A percentile compares a stretch with the other conserved stretches of the same genome.
phyloP scores from a whole-genome alignment of 2,113 vertebrate species.

The Callipepla squamata region DNA sequence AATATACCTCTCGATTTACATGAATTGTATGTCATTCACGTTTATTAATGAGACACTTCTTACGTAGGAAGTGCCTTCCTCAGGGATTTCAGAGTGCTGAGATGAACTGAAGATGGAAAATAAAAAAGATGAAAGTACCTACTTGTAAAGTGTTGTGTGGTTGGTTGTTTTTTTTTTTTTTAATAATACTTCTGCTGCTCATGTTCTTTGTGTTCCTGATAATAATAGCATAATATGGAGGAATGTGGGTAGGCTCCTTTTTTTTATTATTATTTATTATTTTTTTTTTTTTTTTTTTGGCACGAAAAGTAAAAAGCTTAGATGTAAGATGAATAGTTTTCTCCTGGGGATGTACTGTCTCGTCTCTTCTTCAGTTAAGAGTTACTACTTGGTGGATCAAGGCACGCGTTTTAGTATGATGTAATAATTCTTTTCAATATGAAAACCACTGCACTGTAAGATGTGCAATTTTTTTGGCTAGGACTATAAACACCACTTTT shows the following conservation, averaged over 20 bases:
- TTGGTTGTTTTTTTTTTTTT: not conserved
- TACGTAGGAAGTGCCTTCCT: not conserved
- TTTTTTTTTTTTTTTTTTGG: too few relatives aligned
- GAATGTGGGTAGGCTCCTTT: not conserved
- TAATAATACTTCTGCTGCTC: not conserved
- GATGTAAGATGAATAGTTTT: not conserved
- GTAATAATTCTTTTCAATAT: not conserved
- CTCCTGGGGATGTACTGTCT: not conserved
- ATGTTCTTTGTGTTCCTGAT: not conserved
- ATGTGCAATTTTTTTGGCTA: not conserved
- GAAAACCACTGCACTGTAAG: too few relatives aligned
- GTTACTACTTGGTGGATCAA: not conserved
- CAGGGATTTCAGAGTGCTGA: not conserved
- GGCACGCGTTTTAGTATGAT: not conserved
- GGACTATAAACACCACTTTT: not conserved
- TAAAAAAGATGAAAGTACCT: not conserved
- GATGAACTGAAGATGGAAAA: not conserved
- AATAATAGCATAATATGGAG: not conserved
- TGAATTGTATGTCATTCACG: not conserved
- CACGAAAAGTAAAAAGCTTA: not conserved
- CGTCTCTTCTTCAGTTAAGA: not conserved
- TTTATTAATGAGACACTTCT: not conserved
- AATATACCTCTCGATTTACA: not conserved
- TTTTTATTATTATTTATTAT: too few relatives aligned
- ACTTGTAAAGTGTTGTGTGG: not conserved